Evolutionary conservation across 64 coral and sea anemone species (phyloP).

Genomic region (Acropora tenuis): DNA sequence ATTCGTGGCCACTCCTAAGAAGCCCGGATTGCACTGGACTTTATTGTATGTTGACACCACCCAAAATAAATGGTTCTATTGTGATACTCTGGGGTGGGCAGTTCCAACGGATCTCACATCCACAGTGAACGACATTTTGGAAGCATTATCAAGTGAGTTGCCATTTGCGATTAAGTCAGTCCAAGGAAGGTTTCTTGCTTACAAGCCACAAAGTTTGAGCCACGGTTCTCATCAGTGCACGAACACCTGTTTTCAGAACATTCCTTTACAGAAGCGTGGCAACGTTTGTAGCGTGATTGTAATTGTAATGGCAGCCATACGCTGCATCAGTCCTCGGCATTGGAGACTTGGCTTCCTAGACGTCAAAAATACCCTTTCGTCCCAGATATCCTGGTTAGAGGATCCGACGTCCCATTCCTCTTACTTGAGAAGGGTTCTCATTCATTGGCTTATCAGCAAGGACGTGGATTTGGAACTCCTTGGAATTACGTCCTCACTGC

Average conservation of each 20-base stretch:
- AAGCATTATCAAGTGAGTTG: conserved; percentile 6
- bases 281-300: conserved; percentile 46
- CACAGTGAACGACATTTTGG: background rate
- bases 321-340: background rate
- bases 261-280: conserved; percentile 14
- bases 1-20: background rate
- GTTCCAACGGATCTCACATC: background rate
- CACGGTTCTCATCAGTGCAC: background rate
- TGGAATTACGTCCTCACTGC: conserved; percentile 3
- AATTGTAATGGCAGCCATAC: conserved; percentile 28
- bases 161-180: conserved; percentile 16
- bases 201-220: conserved; percentile 18
- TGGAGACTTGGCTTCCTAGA: conserved; percentile 25
- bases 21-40: conserved; percentile 52
- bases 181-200: background rate
- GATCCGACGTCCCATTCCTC: conserved; percentile 16
- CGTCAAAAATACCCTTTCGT: background rate
- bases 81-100: conserved; percentile 47
- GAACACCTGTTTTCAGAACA: background rate
- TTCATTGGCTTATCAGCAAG: conserved; percentile 20
- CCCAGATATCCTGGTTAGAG: conserved; percentile 13
- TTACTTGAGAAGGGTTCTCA: conserved; percentile 29
- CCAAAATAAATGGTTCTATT: conserved; percentile 51
- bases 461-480: conserved; percentile 19
- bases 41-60: conserved; percentile 30